A percentile compares a stretch with the other conserved stretches of the same genome.
Evolutionary conservation across 2,113 vertebrate species (phyloP).

Genomic region (Lepus americanus): DNA sequence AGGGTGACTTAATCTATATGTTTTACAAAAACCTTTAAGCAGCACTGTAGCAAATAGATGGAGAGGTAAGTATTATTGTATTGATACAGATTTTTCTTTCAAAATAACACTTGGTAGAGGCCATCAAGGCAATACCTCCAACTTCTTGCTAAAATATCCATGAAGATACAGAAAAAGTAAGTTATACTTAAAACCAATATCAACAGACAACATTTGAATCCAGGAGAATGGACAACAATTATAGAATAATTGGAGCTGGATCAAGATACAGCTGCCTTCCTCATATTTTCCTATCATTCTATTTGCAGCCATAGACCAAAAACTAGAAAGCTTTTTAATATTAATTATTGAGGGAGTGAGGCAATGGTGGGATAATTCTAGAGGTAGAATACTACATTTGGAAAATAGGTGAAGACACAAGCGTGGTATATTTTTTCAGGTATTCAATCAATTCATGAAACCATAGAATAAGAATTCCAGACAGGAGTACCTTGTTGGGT

Average conservation of each 20-base stretch:
- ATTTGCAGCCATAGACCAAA: not conserved
- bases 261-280: not conserved
- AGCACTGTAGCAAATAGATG: not conserved
- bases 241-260: not conserved
- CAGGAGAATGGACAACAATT: not conserved
- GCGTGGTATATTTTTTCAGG: not conserved
- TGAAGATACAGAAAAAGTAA: not conserved
- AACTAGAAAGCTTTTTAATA: not conserved
- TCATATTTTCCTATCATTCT: not conserved
- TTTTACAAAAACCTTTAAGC: not conserved
- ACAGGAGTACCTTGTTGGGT: not conserved
- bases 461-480: not conserved
- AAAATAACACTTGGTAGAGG: not conserved
- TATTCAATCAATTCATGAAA: conserved; percentile 38
- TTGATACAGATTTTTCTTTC: conserved; percentile 6
- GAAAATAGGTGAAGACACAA: not conserved
- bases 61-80: not conserved
- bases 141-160: conserved; percentile 31
- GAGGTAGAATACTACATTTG: not conserved
- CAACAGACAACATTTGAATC: not conserved
- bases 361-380: not conserved
- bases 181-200: conserved; percentile 2
- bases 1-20: not conserved
- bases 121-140: not conserved
- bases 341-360: not conserved